Percentiles rank a stretch among this genome's conserved stretches.
phyloP scores from a whole-genome alignment of 2,113 vertebrate genomes.

The Chlorodrepanis virens region DNA sequence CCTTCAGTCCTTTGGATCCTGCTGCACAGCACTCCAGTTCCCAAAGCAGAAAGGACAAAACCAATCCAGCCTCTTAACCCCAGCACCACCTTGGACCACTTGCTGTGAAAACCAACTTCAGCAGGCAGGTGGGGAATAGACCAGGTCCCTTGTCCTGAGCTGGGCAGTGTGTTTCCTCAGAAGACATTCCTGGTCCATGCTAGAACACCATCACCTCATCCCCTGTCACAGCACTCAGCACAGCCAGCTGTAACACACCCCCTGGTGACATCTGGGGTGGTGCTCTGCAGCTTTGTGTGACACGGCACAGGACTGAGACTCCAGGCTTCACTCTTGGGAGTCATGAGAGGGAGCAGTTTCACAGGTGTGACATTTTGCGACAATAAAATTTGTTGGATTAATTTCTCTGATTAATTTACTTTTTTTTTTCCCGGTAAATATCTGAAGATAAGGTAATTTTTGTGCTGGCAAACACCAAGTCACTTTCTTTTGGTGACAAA shows the following conservation, averaged over 20 bases:
- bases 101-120: neutral
- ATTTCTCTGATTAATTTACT: neutral
- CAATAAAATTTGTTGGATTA: neutral
- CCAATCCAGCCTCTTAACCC: neutral
- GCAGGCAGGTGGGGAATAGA: neutral
- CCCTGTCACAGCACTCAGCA: fast-evolving
- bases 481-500: neutral
- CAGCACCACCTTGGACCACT: neutral
- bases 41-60: neutral
- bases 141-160: neutral
- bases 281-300: neutral
- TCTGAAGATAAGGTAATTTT: neutral
- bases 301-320: fast-evolving
- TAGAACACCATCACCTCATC: neutral
- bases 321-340: neutral
- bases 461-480: neutral
- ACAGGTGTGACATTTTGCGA: neutral
- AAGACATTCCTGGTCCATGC: fast-evolving
- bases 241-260: fast-evolving
- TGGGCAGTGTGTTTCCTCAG: neutral
- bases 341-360: neutral
- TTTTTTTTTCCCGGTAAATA: neutral
- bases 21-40: neutral
- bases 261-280: neutral
- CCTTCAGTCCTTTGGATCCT: neutral